Conservation (phyloP, 2,113 vertebrate genomes). For the Gambusia holbrooki region DNA sequence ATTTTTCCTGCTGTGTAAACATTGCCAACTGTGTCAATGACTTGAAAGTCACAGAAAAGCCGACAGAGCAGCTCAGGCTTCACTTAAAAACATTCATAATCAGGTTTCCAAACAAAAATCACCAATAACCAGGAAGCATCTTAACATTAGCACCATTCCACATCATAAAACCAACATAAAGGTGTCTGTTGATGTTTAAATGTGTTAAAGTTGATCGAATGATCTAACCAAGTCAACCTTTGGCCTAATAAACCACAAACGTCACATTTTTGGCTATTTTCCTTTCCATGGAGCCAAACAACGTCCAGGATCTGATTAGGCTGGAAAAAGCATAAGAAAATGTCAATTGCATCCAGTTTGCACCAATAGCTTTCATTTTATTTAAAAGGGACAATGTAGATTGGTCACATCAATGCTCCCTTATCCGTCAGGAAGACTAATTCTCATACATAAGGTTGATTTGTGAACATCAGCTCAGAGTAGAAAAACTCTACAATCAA, state of each 20-base stretch:
- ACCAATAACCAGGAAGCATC: background rate
- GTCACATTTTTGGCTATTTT: background rate
- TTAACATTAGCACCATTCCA: background rate
- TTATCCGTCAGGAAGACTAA: background rate
- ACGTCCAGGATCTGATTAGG: background rate
- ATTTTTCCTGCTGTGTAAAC: no score
- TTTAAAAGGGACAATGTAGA: background rate
- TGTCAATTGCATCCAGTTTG: background rate
- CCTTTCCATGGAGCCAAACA: background rate
- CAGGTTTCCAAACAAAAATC: background rate
- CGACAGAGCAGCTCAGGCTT: background rate
- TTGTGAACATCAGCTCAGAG: background rate
- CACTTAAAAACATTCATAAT: background rate
- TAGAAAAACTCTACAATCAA: background rate
- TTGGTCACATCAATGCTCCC: background rate
- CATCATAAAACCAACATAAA: background rate
- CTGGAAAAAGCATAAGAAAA: background rate
- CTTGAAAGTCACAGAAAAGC: background rate
- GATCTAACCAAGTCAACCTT: no score
- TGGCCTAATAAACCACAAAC: background rate
- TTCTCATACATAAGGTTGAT: background rate
- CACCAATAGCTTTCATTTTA: background rate
- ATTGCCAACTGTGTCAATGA: no score
- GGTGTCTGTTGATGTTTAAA: background rate
- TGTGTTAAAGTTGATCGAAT: background rate